Percentiles rank a stretch among this genome's conserved stretches.
These are phyloP conservation scores for Umimayanthus chanpuru DNA, from an alignment of 92 coral and sea anemone genomes.

Conservation along the genomic window DNA sequence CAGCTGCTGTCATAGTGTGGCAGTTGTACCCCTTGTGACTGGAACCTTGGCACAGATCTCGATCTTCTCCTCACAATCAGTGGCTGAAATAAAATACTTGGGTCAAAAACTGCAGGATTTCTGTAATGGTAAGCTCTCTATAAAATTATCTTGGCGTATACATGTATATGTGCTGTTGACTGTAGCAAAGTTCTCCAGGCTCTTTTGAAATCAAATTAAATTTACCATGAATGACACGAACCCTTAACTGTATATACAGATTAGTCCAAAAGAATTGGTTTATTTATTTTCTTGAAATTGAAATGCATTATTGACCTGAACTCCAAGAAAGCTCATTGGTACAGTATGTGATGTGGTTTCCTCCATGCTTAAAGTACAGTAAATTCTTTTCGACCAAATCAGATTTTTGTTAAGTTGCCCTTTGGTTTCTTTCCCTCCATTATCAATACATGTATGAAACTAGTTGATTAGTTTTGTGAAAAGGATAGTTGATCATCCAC, in stretches of 20 bases:
- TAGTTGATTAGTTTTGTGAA: too few species aligned
- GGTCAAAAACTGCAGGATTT: conserved; percentile 35
- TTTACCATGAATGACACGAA: not conserved
- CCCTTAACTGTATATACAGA: not conserved
- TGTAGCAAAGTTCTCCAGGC: not conserved
- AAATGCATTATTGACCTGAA: too few species aligned
- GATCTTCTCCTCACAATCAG: conserved; percentile 32
- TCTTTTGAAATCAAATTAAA: not conserved
- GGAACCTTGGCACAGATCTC: not conserved
- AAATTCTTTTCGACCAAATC: too few species aligned
- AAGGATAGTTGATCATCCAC: too few species aligned
- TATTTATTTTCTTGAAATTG: too few species aligned
- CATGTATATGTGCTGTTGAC: not conserved
- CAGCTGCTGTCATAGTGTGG: conserved; percentile 15
- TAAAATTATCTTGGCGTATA: not conserved
- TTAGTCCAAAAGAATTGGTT: not conserved
- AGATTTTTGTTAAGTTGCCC: too few species aligned
- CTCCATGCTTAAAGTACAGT: too few species aligned
- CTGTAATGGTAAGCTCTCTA: conserved; percentile 28
- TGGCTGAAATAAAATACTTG: conserved; percentile 24
- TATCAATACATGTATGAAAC: too few species aligned
- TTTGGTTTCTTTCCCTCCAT: too few species aligned
- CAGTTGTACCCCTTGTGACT: conserved; percentile 14
- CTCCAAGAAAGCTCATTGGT: too few species aligned
- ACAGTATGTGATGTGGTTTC: too few species aligned